These are phyloP conservation scores for Hephaestus fuliginosus DNA, from an alignment of 2,797 vertebrate genomes.

Conservation along the genomic window DNA sequence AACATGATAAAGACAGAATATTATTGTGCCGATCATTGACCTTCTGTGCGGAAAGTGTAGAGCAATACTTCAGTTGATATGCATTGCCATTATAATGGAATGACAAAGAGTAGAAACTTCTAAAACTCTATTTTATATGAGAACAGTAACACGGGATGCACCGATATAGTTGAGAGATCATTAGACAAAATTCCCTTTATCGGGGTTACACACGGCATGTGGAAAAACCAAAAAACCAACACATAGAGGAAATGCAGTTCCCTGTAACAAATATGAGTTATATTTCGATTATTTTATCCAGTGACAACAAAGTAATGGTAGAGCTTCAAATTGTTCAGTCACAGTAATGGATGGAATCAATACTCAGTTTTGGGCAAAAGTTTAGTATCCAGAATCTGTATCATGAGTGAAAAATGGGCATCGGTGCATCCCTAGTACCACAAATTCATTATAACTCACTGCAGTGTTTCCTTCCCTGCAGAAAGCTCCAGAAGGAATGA, in stretches of 20 bases:
- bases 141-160: slow-evolving; percentile 73
- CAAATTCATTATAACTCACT: slow-evolving; percentile 61
- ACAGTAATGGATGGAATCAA: slow-evolving; percentile 53
- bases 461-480: slow-evolving; percentile 62
- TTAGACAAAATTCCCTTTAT: slow-evolving; percentile 54
- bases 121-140: slow-evolving; percentile 66
- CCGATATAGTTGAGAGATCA: slow-evolving; percentile 48
- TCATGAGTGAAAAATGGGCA: slow-evolving; percentile 54
- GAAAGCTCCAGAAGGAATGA: slow-evolving; percentile 72
- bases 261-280: slow-evolving; percentile 47
- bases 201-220: slow-evolving; percentile 32
- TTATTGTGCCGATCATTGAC: slow-evolving; percentile 49
- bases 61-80: slow-evolving; percentile 50
- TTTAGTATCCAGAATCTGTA: slow-evolving; percentile 50
- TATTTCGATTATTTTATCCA: slow-evolving; percentile 40
- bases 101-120: slow-evolving; percentile 56
- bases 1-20: slow-evolving; percentile 36
- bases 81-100: slow-evolving; percentile 53
- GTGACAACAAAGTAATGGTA: slow-evolving; percentile 53
- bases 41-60: slow-evolving; percentile 51
- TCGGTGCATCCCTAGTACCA: slow-evolving; percentile 73
- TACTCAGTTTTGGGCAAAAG: slow-evolving; percentile 41
- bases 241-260: slow-evolving; percentile 38
- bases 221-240: slow-evolving; percentile 35
- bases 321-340: slow-evolving; percentile 48